Percentiles rank a stretch among this genome's conserved stretches.
phyloP scores from a whole-genome alignment of 2,888 invertebrate species.

The Caenorhabditis afra region DNA sequence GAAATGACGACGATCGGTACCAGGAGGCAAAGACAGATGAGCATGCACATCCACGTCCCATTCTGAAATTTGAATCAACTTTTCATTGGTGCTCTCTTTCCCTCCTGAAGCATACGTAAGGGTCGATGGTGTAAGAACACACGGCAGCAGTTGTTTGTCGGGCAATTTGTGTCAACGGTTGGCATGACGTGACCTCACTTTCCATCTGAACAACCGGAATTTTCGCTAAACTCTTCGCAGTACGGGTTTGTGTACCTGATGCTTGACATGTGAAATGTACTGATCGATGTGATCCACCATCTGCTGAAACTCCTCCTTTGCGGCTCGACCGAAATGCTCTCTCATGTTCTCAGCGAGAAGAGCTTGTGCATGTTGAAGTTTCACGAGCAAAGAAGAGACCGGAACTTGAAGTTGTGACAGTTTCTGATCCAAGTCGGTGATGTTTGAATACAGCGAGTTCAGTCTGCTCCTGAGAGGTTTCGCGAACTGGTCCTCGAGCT shows the following conservation, averaged over 20 bases:
- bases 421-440: slow-evolving; percentile 63
- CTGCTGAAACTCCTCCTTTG: slow-evolving; percentile 67
- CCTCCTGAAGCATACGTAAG: slow-evolving; percentile 67
- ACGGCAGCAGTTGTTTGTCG: slow-evolving; percentile 71
- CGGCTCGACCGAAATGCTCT: slow-evolving; percentile 68
- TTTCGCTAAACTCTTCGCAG: not conserved
- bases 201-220: slow-evolving; percentile 63
- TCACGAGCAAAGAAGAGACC: slow-evolving; percentile 66
- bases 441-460: slow-evolving; percentile 60
- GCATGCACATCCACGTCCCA: slow-evolving; percentile 82
- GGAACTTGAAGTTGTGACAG: slow-evolving; percentile 69
- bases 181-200: slow-evolving; percentile 75
- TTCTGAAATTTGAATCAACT: slow-evolving; percentile 79
- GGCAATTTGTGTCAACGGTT: slow-evolving; percentile 72
- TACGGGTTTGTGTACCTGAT: slow-evolving; percentile 47
- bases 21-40: slow-evolving; percentile 81
- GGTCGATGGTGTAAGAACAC: slow-evolving; percentile 75
- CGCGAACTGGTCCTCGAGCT: slow-evolving; percentile 66
- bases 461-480: slow-evolving; percentile 63
- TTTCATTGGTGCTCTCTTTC: not conserved
- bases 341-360: slow-evolving; percentile 69
- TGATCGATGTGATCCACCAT: slow-evolving; percentile 64
- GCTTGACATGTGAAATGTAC: slow-evolving; percentile 67
- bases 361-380: slow-evolving; percentile 74
- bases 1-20: slow-evolving; percentile 82